Base-by-base conservation (phyloP, 1,140 invertebrate species). In the Dendroctonus ponderosae region DNA sequence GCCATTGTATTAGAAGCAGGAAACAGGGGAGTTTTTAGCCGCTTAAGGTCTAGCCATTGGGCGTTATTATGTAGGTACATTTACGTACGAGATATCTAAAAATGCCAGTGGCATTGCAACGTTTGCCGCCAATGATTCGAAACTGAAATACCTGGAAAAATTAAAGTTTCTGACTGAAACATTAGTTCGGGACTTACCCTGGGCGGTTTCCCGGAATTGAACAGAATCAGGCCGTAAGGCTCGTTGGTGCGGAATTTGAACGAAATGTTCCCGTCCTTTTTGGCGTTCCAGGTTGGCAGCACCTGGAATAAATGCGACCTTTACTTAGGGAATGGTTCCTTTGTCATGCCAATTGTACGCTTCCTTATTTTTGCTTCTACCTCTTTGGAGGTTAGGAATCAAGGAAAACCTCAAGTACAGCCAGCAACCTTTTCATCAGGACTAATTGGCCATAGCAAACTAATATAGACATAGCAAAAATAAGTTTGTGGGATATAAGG, bases 191-290 rank as follows among this genome's bases (percentile, higher is more conserved):
- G 80, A 84, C 82, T 83, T 86, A 90, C 88, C 78, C 87, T 84
- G 69, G 87, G 85, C 68, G 88, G 84, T 70, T 88, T 85, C 74
- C 93, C 93, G 72, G 89, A 89, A 77, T 94, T 96, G 83, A 96
- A 96, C 74, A 98, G 86, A 60, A 99, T 87, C 57, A 99, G 83
- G 11, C 96, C 96, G 78, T 97, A 93, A 3, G 93, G 88, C 80
- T 98, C 95, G 75, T 91, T 94, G 12, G 96, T 98, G 64, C 95
- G 87, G 74, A 99, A 91, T 81, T 94, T 94, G 80, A 97, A 94
- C 48, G 91, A 91, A 74, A 97, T 89, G 14, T 89, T 92, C 62
- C 94, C 94, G 15, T 89, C 89, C 73, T 89, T 88, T 73, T 89
- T 88, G 14, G 89, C 90, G 79, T 92, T 93, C 93, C 91, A 96